phyloP scores from a whole-genome alignment of 2,888 invertebrate genomes.

The Podabrus alpinus region DNA sequence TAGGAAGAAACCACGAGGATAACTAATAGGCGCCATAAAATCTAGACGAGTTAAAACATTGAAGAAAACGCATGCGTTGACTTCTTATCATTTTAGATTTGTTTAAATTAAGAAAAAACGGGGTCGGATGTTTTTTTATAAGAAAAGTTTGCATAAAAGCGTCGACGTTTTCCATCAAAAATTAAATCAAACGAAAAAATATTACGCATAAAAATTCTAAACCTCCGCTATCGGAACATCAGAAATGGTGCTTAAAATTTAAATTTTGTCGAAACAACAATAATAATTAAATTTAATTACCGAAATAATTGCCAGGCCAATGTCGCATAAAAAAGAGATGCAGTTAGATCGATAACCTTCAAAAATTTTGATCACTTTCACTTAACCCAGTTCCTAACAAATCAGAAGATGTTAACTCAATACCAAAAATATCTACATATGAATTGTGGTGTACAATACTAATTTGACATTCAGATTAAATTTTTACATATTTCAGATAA shows the following conservation, averaged over 20 bases:
- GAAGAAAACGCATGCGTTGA: slow-evolving; percentile 17
- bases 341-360: background rate
- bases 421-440: background rate
- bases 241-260: background rate
- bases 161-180: background rate
- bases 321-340: background rate
- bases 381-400: background rate
- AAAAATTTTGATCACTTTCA: background rate
- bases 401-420: background rate
- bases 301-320: background rate
- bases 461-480: background rate
- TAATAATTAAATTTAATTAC: background rate
- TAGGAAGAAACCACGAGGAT: background rate
- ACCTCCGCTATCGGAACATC: background rate
- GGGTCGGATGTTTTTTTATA: background rate
- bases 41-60: slow-evolving; percentile 1
- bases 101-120: slow-evolving; percentile 19
- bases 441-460: background rate
- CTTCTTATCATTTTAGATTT: slow-evolving; percentile 17
- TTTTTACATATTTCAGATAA: background rate
- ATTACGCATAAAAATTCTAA: background rate
- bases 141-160: background rate
- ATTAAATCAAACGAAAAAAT: no score
- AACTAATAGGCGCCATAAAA: background rate
- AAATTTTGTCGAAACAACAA: background rate